Evolutionary conservation across 2,113 vertebrate species (phyloP).

Genomic region (Pseudois nayaur): DNA sequence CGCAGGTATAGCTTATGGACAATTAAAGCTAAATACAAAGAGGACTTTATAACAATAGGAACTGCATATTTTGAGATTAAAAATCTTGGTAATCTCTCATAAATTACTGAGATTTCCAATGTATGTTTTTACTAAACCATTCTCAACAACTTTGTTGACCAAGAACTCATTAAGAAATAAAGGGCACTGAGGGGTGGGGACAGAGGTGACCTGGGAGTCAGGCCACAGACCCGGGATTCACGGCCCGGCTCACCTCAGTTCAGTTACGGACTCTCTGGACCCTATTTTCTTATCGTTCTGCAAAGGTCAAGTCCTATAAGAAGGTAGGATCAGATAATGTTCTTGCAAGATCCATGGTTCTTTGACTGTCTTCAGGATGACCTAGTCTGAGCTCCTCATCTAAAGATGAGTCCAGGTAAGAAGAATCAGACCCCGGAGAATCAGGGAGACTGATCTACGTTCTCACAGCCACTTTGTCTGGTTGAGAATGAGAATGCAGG

Average conservation of each 20-base stretch:
- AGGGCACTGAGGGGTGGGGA: background rate
- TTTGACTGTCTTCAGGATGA: background rate
- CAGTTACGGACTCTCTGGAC: background rate
- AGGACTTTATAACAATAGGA: slow-evolving; percentile 82
- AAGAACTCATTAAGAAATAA: background rate
- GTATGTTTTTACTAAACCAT: background rate
- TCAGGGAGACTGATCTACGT: background rate
- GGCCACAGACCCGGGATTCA: background rate
- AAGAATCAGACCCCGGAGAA: background rate
- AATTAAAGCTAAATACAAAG: slow-evolving; percentile 85
- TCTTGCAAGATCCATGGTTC: background rate
- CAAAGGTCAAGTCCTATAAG: background rate
- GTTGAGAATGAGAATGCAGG: background rate
- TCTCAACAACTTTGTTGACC: background rate
- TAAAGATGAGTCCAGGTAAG: background rate
- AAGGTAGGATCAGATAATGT: background rate
- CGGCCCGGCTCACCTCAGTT: background rate
- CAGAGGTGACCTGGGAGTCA: background rate
- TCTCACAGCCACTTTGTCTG: background rate
- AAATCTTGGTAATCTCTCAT: slow-evolving; percentile 83
- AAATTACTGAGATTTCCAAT: background rate
- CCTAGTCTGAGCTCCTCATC: background rate
- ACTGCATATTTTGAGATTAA: slow-evolving; percentile 86
- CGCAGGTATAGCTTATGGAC: slow-evolving; percentile 86
- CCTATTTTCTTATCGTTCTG: background rate